phyloP scores from a whole-genome alignment of 2,797 vertebrate species.

The Propithecus deckenii region DNA sequence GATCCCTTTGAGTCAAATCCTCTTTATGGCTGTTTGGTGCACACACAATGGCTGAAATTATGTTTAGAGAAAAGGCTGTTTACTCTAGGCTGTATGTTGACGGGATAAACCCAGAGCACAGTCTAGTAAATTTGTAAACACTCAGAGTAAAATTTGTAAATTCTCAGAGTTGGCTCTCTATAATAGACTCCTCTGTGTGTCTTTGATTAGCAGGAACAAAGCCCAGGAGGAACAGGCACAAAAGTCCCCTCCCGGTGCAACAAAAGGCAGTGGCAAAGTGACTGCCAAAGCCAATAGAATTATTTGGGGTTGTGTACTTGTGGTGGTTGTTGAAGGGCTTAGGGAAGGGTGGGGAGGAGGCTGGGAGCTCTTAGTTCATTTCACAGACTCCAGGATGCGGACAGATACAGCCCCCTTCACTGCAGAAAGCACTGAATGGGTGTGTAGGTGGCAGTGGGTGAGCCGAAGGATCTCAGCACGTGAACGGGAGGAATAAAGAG shows the following conservation, averaged over 20 bases:
- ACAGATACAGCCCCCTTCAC: neutral
- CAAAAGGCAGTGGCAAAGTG: neutral
- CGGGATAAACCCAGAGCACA: neutral
- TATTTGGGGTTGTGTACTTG: neutral
- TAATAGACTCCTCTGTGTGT: neutral
- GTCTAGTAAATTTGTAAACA: neutral
- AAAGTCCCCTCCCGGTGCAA: neutral
- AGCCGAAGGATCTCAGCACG: neutral
- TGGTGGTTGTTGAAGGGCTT: neutral
- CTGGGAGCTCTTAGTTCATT: neutral
- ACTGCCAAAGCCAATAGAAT: neutral
- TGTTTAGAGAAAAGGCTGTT: neutral
- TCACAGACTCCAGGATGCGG: neutral
- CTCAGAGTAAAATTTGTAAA: neutral
- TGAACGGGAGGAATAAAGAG: neutral
- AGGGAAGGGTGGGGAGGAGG: neutral
- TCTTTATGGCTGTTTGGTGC: neutral
- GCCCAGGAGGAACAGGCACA: neutral
- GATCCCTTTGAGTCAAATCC: neutral
- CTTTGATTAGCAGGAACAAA: neutral
- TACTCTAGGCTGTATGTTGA: neutral
- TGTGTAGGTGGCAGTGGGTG: rapidly evolving
- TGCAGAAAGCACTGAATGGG: neutral
- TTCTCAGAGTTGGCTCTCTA: neutral
- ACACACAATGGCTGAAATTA: neutral